These are phyloP conservation scores for Trachelipus rathkii DNA, from an alignment of 1,140 invertebrate species.

Conservation along the genomic window DNA sequence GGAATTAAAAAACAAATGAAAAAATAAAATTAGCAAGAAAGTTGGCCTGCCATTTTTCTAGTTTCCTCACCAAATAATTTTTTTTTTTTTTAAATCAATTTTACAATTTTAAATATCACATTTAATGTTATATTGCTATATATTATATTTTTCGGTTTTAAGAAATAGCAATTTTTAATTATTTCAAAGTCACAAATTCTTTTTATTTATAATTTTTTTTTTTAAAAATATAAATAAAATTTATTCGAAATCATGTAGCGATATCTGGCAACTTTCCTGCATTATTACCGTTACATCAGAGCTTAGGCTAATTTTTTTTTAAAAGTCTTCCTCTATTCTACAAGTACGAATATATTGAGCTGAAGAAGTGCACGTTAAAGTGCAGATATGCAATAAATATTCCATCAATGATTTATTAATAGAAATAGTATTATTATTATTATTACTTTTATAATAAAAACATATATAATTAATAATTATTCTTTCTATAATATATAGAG, in stretches of 20 bases:
- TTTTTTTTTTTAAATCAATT: too few relatives aligned
- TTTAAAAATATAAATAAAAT: not conserved
- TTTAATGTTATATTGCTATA: too few relatives aligned
- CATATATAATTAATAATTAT: not conserved
- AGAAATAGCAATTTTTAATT: not conserved
- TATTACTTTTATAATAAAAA: not conserved
- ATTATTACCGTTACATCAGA: not conserved
- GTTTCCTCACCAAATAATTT: too few relatives aligned
- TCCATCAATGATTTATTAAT: not conserved
- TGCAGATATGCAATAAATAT: constrained; percentile 7
- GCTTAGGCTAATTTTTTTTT: not conserved
- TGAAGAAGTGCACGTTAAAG: not conserved
- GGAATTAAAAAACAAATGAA: not conserved
- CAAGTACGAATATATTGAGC: not conserved
- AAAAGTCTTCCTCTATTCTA: constrained; percentile 4
- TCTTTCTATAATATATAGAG: constrained; percentile 11
- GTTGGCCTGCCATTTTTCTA: too few relatives aligned
- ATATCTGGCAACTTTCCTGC: not conserved
- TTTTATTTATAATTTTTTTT: not conserved
- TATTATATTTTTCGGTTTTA: not conserved
- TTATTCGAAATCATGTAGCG: not conserved
- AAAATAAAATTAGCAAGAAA: too few relatives aligned
- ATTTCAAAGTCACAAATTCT: not conserved
- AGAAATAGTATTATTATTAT: not conserved
- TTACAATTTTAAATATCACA: too few relatives aligned